Conservation (phyloP, 2,113 vertebrate species). For the Pelusios castaneus region DNA sequence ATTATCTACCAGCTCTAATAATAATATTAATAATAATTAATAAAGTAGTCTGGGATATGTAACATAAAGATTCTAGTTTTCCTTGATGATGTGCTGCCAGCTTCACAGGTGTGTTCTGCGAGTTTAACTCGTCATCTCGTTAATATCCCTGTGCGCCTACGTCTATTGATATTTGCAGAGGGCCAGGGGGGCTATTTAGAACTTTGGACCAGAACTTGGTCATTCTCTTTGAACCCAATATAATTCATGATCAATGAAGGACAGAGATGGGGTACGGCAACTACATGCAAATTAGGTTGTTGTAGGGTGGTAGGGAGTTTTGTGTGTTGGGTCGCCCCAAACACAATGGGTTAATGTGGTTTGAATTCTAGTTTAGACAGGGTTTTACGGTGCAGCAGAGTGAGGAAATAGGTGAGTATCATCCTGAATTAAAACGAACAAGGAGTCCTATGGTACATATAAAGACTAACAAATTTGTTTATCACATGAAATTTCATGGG, state of each 20-base stretch:
- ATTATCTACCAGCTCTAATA: background rate
- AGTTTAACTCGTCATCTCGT: background rate
- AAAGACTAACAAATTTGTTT: too few relatives aligned
- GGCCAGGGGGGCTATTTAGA: background rate
- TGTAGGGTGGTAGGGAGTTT: background rate
- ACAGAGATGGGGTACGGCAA: background rate
- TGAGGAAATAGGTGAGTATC: background rate
- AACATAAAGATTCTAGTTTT: background rate
- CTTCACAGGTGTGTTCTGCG: background rate
- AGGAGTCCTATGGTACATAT: too few relatives aligned
- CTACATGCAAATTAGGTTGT: background rate
- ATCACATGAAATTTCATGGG: too few relatives aligned
- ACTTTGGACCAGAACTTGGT: background rate
- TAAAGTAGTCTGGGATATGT: background rate
- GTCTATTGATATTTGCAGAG: background rate
- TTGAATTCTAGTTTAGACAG: background rate
- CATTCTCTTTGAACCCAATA: conserved; percentile 16
- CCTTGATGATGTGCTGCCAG: background rate
- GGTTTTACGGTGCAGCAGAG: background rate
- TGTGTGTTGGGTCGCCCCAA: background rate
- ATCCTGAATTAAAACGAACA: background rate
- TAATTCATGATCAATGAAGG: background rate
- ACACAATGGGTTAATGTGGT: background rate
- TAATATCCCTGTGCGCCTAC: background rate
- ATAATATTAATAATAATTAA: background rate